Evolutionary conservation across 2,797 vertebrate species (phyloP).

Genomic region (Hypotaenidia okinawae): DNA sequence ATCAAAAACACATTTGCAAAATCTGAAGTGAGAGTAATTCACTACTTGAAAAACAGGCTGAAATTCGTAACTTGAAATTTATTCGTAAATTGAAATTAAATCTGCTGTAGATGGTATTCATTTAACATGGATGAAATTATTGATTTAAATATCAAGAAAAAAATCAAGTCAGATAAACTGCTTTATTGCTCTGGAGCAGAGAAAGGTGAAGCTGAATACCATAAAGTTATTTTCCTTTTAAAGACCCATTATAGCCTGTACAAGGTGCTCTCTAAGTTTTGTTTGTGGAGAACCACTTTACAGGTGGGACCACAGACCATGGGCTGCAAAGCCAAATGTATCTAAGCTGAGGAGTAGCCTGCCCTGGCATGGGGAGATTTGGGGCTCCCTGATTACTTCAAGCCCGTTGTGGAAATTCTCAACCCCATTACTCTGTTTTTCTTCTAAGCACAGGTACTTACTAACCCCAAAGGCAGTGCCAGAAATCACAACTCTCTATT

Average conservation of each 20-base stretch:
- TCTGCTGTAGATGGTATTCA: neutral
- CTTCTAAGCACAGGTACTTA: neutral
- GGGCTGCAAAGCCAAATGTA: neutral
- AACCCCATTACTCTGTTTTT: neutral
- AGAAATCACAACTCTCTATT: neutral
- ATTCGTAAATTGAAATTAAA: neutral
- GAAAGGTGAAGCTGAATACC: neutral
- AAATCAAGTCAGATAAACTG: neutral
- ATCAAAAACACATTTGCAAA: constrained; percentile 52
- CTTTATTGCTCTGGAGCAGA: neutral
- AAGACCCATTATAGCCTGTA: neutral
- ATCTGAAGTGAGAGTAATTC: constrained; percentile 29
- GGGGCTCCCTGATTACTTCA: neutral
- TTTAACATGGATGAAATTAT: constrained; percentile 39
- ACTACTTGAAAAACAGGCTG: neutral
- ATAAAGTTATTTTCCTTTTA: neutral
- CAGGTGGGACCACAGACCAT: neutral
- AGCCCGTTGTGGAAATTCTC: neutral
- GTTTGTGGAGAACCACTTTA: neutral
- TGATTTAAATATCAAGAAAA: constrained; percentile 38
- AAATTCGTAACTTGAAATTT: neutral
- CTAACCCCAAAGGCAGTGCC: neutral
- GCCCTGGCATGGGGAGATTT: accelerated
- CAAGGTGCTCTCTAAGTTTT: neutral
- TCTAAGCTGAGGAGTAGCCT: neutral